Percentiles rank a stretch among this genome's conserved stretches.
phyloP scores from a whole-genome alignment of 2,888 invertebrate species.

The Plagodis dolabraria region DNA sequence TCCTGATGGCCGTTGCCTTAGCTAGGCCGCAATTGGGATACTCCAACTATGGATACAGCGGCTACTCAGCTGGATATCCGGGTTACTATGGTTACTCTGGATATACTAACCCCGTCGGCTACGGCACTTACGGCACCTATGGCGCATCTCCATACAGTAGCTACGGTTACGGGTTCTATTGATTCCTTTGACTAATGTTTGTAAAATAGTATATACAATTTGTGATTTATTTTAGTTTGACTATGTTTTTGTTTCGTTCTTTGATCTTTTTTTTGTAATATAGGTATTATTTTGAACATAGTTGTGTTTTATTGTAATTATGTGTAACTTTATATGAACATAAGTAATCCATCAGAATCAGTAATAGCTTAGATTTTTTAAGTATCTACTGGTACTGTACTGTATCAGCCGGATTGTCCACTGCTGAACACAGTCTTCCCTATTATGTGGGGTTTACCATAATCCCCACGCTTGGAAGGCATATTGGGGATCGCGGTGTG shows the following conservation, averaged over 20 bases:
- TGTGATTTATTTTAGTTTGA: slow-evolving; percentile 26
- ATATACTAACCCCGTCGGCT: slow-evolving; percentile 62
- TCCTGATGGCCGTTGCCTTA: slow-evolving; percentile 73
- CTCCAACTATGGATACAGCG: slow-evolving; percentile 61
- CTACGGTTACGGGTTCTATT: slow-evolving; percentile 71
- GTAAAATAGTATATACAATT: slow-evolving; percentile 7
- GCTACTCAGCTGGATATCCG: slow-evolving; percentile 62
- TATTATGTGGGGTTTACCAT: no score
- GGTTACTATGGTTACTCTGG: slow-evolving; percentile 68
- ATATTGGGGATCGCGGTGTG: no score
- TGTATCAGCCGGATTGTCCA: no score
- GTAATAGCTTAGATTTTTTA: no score
- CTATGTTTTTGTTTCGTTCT: slow-evolving; percentile 12
- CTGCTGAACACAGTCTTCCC: no score
- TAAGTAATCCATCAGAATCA: no score
- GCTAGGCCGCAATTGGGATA: slow-evolving; percentile 73
- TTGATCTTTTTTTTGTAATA: slow-evolving; percentile 37
- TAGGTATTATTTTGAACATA: slow-evolving; percentile 25
- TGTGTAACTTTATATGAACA: no score
- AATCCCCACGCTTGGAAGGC: no score
- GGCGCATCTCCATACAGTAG: slow-evolving; percentile 60
- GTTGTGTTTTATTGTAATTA: neutral
- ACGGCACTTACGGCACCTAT: slow-evolving; percentile 63
- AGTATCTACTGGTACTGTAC: no score
- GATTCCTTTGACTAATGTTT: slow-evolving; percentile 20